A percentile compares a stretch with the other conserved stretches of the same genome.
These are phyloP conservation scores for Hydrophis major DNA, from an alignment of 2,797 vertebrate genomes.

Conservation along the genomic window DNA sequence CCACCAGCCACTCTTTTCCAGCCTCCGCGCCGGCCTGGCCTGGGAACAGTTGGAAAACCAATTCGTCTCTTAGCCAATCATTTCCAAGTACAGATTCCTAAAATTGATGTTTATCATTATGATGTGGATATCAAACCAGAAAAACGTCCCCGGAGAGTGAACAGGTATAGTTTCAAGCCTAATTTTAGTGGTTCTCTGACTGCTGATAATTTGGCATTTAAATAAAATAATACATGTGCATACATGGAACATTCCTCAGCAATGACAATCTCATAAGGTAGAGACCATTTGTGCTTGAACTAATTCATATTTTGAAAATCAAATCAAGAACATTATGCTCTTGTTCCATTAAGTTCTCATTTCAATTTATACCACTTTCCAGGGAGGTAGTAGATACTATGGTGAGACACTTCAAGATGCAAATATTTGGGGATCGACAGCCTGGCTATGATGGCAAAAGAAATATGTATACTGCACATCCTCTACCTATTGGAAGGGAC, in stretches of 20 bases:
- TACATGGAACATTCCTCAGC: neutral
- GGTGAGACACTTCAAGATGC: slow-evolving; percentile 99
- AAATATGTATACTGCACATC: slow-evolving; percentile 98
- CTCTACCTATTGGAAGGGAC: slow-evolving; percentile 93
- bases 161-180: slow-evolving; percentile 77
- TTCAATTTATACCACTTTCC: slow-evolving; percentile 37
- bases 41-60: slow-evolving; percentile 98
- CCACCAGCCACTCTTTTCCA: slow-evolving; percentile 94
- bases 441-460: slow-evolving; percentile 97
- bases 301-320: neutral
- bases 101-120: slow-evolving; percentile 99
- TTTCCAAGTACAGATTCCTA: slow-evolving; percentile 99
- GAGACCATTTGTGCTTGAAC: neutral
- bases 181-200: neutral
- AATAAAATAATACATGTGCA: neutral
- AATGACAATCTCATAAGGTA: neutral
- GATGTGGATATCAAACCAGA: slow-evolving; percentile 99
- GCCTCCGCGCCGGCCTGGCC: slow-evolving; percentile 94
- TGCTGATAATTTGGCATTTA: neutral
- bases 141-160: slow-evolving; percentile 95
- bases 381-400: slow-evolving; percentile 99
- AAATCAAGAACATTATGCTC: neutral
- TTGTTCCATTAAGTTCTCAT: slow-evolving; percentile 31
- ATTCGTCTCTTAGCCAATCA: slow-evolving; percentile 97
- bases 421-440: slow-evolving; percentile 97